Evolutionary conservation across 2,888 invertebrate species (phyloP).

Genomic region (Trilocha varians): DNA sequence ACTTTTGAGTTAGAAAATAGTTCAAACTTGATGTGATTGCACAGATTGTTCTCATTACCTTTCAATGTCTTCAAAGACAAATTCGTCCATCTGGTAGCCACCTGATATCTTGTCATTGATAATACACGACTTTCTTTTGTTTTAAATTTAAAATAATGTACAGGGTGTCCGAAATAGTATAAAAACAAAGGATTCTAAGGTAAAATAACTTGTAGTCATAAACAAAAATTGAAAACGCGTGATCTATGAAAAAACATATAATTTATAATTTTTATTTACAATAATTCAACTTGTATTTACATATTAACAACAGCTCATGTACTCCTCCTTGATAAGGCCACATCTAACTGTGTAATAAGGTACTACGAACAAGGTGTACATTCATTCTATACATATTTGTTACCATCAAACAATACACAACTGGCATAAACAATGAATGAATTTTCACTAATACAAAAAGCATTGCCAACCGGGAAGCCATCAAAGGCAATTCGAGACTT

Average conservation of each 20-base stretch:
- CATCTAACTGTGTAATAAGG: constrained; percentile 52
- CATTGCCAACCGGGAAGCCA: no score
- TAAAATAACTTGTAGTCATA: neutral
- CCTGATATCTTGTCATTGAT: no score
- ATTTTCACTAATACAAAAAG: constrained; percentile 22
- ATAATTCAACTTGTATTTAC: constrained; percentile 73
- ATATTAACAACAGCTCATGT: constrained; percentile 69
- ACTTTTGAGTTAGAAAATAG: neutral
- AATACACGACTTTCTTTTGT: no score
- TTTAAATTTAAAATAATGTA: no score
- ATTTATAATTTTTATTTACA: constrained; percentile 70
- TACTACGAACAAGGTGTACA: constrained; percentile 33
- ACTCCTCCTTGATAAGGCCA: constrained; percentile 50
- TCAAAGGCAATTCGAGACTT: no score
- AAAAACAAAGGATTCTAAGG: no score
- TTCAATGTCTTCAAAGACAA: no score
- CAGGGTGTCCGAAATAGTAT: no score
- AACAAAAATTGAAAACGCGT: neutral
- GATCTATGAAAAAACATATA: constrained; percentile 67
- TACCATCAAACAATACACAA: neutral
- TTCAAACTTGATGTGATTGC: no score
- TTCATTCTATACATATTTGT: constrained; percentile 21
- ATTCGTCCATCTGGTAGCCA: no score
- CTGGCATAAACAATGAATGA: neutral
- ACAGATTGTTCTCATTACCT: no score